These are phyloP conservation scores for Hippocampus guttulatus DNA, from an alignment of 2,113 vertebrate genomes.

Conservation along the genomic window DNA sequence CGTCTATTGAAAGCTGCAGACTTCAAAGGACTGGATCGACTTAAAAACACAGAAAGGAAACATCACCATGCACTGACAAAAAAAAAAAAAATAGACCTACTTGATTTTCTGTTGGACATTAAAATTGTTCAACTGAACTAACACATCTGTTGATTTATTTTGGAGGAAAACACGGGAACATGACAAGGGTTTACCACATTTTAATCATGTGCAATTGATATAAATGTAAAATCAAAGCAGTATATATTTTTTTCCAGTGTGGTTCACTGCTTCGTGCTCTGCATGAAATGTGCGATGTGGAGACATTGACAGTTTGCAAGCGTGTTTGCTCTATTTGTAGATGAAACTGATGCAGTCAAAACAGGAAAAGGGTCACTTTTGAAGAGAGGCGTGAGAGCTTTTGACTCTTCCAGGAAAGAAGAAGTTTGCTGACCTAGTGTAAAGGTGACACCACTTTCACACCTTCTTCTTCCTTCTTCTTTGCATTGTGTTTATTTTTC, in stretches of 20 bases:
- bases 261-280: not conserved
- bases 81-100: too few species aligned
- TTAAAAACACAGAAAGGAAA: not conserved
- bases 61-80: not conserved
- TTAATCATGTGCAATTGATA: too few species aligned
- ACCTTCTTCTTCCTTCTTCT: slow-evolving; percentile 25
- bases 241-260: too few species aligned
- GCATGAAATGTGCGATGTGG: not conserved
- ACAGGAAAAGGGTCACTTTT: slow-evolving; percentile 46
- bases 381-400: slow-evolving; percentile 26
- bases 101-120: too few species aligned
- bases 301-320: not conserved
- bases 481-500: not conserved
- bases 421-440: slow-evolving; percentile 38
- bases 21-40: too few species aligned
- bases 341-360: slow-evolving; percentile 6
- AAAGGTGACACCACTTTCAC: slow-evolving; percentile 29
- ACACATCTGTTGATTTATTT: too few species aligned
- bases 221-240: too few species aligned
- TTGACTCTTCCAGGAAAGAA: slow-evolving; percentile 42
- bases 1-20: too few species aligned
- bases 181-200: too few species aligned
- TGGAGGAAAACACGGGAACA: too few species aligned
- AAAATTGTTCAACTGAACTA: too few species aligned
- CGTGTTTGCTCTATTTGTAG: not conserved